Evolutionary conservation across 2,888 invertebrate species (phyloP).

Genomic region (Drosophila algonquin): DNA sequence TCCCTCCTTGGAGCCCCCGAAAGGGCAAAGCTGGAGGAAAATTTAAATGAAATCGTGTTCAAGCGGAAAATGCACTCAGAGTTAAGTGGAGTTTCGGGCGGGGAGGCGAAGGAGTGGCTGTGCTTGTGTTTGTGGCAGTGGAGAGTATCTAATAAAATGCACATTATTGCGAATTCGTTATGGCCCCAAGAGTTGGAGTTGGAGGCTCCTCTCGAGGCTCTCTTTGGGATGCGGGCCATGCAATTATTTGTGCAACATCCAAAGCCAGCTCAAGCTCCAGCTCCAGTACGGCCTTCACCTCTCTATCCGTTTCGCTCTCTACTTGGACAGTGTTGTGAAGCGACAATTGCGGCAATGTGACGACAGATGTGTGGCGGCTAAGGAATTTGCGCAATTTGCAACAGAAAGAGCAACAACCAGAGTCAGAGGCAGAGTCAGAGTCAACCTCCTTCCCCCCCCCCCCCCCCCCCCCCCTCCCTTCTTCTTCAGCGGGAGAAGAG

Average conservation of each 20-base stretch:
- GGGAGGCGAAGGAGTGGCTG: not conserved
- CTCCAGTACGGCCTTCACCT: slow-evolving; percentile 71
- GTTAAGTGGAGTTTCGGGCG: slow-evolving; percentile 27
- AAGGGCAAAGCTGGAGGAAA: slow-evolving; percentile 67
- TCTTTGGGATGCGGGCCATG: slow-evolving; percentile 36
- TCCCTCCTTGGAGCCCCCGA: slow-evolving; percentile 52
- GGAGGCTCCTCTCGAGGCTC: slow-evolving; percentile 20
- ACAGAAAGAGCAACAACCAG: slow-evolving; percentile 18
- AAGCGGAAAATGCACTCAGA: slow-evolving; percentile 73
- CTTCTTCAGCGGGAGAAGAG: slow-evolving; percentile 24
- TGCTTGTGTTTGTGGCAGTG: not conserved
- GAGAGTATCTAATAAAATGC: slow-evolving; percentile 70
- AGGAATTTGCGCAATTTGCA: slow-evolving; percentile 75
- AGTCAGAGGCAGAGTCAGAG: slow-evolving; percentile 10
- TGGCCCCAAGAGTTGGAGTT: slow-evolving; percentile 57
- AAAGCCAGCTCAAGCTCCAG: slow-evolving; percentile 22
- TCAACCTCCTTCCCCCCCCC: not conserved
- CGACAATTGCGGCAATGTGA: slow-evolving; percentile 48
- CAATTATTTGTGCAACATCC: slow-evolving; percentile 52
- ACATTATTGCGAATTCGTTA: slow-evolving; percentile 75
- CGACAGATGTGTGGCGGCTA: slow-evolving; percentile 59
- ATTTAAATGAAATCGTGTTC: slow-evolving; percentile 74
- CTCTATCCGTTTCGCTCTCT: slow-evolving; percentile 14
- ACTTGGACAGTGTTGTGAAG: slow-evolving; percentile 58
- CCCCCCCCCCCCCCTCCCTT: not conserved